Evolutionary conservation across 1,140 invertebrate species (phyloP).

Genomic region (Atopsyche davidsoni): DNA sequence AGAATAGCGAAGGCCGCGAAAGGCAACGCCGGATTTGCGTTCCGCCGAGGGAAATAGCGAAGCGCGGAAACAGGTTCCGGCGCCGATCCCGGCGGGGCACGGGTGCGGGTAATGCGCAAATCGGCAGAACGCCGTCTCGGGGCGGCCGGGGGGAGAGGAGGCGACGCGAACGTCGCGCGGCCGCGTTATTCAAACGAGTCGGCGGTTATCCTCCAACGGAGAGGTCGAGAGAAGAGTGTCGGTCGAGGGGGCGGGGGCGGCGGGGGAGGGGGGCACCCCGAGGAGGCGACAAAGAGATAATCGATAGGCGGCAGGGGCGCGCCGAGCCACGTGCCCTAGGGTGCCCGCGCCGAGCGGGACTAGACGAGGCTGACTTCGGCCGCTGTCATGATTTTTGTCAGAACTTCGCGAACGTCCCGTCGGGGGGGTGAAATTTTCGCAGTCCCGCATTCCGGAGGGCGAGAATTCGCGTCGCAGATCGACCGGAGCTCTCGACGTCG

Average conservation of each 20-base stretch:
- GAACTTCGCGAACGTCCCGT: too few species aligned
- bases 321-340: too few species aligned
- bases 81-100: conserved; percentile 2
- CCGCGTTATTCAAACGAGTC: background rate
- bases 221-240: conserved; percentile 3
- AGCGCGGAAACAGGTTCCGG: conserved; percentile 9
- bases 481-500: too few species aligned
- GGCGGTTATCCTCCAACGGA: conserved; percentile 1
- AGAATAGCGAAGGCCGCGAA: too few species aligned
- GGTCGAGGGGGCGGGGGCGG: conserved; percentile 11
- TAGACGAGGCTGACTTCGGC: too few species aligned
- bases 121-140: conserved; percentile 6
- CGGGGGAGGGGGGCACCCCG: conserved; percentile 19
- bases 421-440: too few species aligned
- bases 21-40: too few species aligned
- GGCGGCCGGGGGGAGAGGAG: background rate
- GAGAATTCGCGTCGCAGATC: too few species aligned
- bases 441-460: too few species aligned
- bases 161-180: conserved; percentile 1
- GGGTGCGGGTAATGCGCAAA: background rate
- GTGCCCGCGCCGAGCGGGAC: too few species aligned
- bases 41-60: conserved; percentile 11
- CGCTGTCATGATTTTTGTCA: too few species aligned
- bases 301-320: conserved; percentile 12
- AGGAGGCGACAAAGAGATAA: too few species aligned